Percentiles rank a stretch among this genome's conserved stretches.
Evolutionary conservation across 1,140 invertebrate genomes (phyloP).

Genomic region (Philaenus spumarius): DNA sequence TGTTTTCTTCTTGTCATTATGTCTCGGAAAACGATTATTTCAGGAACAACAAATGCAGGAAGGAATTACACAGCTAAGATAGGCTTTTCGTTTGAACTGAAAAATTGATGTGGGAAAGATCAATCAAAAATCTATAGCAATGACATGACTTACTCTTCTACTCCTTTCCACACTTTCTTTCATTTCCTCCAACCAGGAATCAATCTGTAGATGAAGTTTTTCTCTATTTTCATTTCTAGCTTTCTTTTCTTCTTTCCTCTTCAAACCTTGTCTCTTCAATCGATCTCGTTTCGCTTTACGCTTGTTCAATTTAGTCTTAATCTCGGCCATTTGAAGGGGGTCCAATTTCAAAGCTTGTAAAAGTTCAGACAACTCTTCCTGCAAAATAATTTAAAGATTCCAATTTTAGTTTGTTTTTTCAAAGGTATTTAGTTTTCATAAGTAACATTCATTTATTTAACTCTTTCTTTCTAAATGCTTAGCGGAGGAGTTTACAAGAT

Average conservation of each 20-base stretch:
- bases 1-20: no score
- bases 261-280: slow-evolving; percentile 42
- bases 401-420: no score
- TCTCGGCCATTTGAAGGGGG: slow-evolving; percentile 37
- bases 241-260: slow-evolving; percentile 42
- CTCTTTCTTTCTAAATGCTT: no score
- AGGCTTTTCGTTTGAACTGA: no score
- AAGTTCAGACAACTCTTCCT: slow-evolving; percentile 41
- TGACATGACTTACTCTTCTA: slow-evolving; percentile 44
- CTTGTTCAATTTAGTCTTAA: slow-evolving; percentile 45
- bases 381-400: slow-evolving; percentile 33
- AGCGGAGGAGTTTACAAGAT: no score
- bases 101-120: not conserved
- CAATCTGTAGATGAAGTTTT: slow-evolving; percentile 47
- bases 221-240: slow-evolving; percentile 38
- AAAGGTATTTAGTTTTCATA: no score
- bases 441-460: no score
- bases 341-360: slow-evolving; percentile 39
- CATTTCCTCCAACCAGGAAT: slow-evolving; percentile 51
- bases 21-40: no score
- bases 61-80: not conserved
- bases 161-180: slow-evolving; percentile 52
- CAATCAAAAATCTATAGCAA: slow-evolving; percentile 1
- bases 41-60: not conserved
- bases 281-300: slow-evolving; percentile 49